phyloP scores from a whole-genome alignment of 2,113 vertebrate genomes.

The Porphyrio hochstetteri region DNA sequence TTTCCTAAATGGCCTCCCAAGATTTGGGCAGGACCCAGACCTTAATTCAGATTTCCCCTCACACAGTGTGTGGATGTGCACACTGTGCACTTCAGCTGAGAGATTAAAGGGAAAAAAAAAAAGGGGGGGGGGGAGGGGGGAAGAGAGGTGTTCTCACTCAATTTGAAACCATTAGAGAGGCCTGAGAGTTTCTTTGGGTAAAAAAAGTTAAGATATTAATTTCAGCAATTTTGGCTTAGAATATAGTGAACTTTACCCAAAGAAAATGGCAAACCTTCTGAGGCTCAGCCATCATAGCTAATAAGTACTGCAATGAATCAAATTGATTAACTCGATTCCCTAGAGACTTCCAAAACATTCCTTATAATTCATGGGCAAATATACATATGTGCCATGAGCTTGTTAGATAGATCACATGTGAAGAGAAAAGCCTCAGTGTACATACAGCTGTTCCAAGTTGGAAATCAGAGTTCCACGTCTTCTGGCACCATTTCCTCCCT shows the following conservation, averaged over 20 bases:
- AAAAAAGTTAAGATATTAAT: constrained; percentile 16
- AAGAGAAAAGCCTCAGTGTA: not conserved
- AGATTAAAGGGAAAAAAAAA: not conserved
- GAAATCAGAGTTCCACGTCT: not conserved
- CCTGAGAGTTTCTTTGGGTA: not conserved
- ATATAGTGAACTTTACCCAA: not conserved
- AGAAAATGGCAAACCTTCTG: constrained; percentile 32
- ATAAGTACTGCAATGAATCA: constrained; percentile 41
- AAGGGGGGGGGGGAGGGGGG: not conserved
- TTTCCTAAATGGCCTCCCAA: constrained; percentile 7
- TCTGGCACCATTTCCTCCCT: not conserved
- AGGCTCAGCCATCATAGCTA: constrained; percentile 26
- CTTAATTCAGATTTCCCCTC: not conserved
- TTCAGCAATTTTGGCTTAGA: constrained; percentile 3
- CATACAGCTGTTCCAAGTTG: not conserved
- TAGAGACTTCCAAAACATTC: not conserved
- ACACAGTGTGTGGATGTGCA: not conserved
- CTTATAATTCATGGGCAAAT: constrained; percentile 22
- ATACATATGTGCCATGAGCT: not conserved
- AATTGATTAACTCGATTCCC: constrained; percentile 42
- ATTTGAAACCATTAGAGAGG: not conserved
- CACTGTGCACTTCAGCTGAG: not conserved
- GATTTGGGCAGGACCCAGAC: not conserved
- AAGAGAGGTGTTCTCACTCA: not conserved
- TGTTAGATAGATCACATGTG: constrained; percentile 41